Percentiles rank a stretch among this genome's conserved stretches.
Conservation (phyloP, 1,140 invertebrate genomes). For the Triops cancriformis region DNA sequence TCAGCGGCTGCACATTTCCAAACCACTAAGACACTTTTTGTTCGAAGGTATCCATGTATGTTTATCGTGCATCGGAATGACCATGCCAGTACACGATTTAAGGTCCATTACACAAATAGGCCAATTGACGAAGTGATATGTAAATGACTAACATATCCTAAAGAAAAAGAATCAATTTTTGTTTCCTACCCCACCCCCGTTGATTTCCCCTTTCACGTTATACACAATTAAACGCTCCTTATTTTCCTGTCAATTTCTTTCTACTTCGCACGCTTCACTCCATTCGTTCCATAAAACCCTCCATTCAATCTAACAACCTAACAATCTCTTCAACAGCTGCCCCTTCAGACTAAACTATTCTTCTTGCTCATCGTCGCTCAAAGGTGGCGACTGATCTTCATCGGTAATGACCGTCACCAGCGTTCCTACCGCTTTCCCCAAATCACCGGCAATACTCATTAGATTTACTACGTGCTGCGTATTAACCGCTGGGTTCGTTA, state of each 20-base stretch:
- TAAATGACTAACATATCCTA: conserved; percentile 14
- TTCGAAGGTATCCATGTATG: conserved; percentile 3
- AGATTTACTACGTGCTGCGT: conserved; percentile 32
- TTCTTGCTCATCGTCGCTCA: conserved; percentile 23
- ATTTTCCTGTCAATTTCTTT: neutral
- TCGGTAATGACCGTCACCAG: conserved; percentile 80
- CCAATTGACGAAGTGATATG: neutral
- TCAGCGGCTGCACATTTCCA: too few relatives aligned
- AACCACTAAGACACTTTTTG: neutral
- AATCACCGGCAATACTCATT: conserved; percentile 43
- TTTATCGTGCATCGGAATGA: conserved; percentile 3
- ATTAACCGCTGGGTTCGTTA: conserved; percentile 29
- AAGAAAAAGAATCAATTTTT: neutral
- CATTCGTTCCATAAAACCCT: neutral
- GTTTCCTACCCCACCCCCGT: neutral
- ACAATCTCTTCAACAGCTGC: neutral
- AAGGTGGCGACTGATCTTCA: conserved; percentile 35
- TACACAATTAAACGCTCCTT: neutral
- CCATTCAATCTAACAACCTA: neutral
- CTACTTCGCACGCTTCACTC: neutral
- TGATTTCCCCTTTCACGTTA: conserved; percentile 7
- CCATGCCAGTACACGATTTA: neutral
- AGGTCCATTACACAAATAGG: conserved; percentile 1
- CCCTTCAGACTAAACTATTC: neutral
- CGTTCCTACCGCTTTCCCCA: conserved; percentile 73